Conservation (phyloP, 2,888 invertebrate genomes). For the Camponotus fellah region DNA sequence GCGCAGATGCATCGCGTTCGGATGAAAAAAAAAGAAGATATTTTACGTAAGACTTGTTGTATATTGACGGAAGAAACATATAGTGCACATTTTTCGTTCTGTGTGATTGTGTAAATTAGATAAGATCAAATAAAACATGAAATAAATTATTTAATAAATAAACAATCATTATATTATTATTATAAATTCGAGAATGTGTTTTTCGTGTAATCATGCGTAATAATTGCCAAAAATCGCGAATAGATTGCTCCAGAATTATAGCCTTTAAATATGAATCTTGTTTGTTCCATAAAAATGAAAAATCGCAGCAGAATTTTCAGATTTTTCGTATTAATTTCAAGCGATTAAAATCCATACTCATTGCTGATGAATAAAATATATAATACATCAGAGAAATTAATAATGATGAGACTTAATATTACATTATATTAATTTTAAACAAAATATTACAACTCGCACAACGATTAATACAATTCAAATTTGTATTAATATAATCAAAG, state of each 20-base stretch:
- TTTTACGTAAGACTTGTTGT: slow-evolving; percentile 2
- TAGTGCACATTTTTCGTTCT: slow-evolving; percentile 14
- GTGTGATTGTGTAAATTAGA: neutral
- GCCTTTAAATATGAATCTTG: neutral
- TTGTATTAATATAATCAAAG: neutral
- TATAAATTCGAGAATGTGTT: slow-evolving; percentile 22
- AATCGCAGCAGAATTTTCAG: neutral
- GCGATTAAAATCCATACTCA: neutral
- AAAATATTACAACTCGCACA: neutral
- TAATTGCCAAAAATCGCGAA: neutral
- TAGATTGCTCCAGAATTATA: neutral
- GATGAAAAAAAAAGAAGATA: slow-evolving; percentile 13
- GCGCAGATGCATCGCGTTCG: neutral
- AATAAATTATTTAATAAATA: slow-evolving; percentile 23
- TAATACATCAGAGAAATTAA: neutral
- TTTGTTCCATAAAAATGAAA: neutral
- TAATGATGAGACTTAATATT: neutral
- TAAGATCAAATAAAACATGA: slow-evolving; percentile 14
- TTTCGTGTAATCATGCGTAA: neutral
- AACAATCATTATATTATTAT: neutral
- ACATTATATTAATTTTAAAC: neutral
- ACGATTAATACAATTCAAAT: neutral
- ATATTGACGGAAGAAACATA: slow-evolving; percentile 40
- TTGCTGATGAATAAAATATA: neutral
- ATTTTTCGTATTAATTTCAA: neutral